These are phyloP conservation scores for Oceanodroma leucorhoa DNA, from an alignment of 2,797 vertebrate genomes.

Conservation along the genomic window DNA sequence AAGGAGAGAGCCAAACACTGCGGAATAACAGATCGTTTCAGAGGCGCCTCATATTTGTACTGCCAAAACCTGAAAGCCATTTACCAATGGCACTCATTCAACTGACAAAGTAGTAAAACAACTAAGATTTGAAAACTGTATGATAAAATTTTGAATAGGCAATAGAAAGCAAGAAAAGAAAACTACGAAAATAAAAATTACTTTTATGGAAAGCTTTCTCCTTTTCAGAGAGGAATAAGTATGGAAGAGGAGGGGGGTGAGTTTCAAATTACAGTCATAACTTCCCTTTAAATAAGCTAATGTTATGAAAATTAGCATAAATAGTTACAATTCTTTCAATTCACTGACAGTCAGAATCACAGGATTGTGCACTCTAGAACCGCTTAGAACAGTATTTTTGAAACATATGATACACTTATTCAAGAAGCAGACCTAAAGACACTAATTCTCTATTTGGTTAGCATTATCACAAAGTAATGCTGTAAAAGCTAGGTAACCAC, in stretches of 20 bases:
- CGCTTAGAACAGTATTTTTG: accelerated
- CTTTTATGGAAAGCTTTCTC: neutral
- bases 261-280: neutral
- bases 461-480: neutral
- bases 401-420: neutral
- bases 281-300: neutral
- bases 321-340: neutral
- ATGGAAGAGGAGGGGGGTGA: neutral
- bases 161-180: neutral
- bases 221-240: accelerated
- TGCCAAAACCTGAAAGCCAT: neutral
- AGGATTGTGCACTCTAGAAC: neutral
- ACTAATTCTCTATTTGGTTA: neutral
- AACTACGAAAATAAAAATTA: neutral
- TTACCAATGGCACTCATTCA: neutral
- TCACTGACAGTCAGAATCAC: neutral
- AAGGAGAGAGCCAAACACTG: neutral
- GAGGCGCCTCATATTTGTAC: neutral
- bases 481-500: neutral
- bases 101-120: neutral
- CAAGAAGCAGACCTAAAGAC: neutral
- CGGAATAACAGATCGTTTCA: neutral
- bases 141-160: neutral
- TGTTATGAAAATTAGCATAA: neutral
- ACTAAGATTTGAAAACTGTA: neutral